Evolutionary conservation across 23 tunicate species (phyloP).

Genomic region (Ascidia mentula): DNA sequence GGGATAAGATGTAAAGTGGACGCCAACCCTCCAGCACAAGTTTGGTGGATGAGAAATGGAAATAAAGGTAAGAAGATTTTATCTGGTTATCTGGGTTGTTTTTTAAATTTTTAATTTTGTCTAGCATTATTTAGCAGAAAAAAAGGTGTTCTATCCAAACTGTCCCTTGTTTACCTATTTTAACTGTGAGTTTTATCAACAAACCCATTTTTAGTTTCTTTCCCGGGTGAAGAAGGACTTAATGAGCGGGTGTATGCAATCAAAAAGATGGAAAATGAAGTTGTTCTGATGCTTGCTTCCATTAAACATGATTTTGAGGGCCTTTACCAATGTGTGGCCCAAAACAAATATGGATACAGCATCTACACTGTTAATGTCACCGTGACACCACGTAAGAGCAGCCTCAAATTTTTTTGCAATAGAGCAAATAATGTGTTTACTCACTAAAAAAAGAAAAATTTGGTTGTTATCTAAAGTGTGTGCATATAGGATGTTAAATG

Average conservation of each 20-base stretch:
- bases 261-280: not conserved
- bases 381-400: not conserved
- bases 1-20: not conserved
- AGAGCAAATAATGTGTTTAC: too few relatives aligned
- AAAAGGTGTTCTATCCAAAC: not conserved
- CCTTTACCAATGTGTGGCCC: not conserved
- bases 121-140: not conserved
- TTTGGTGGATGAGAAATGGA: constrained; percentile 2
- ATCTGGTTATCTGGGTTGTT: not conserved
- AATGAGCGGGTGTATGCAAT: not conserved
- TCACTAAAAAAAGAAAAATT: too few relatives aligned
- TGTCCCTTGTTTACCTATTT: not conserved
- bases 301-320: not conserved
- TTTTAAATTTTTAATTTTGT: not conserved
- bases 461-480: too few relatives aligned
- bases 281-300: not conserved
- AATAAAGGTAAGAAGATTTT: not conserved
- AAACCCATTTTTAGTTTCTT: not conserved
- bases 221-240: not conserved
- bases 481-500: too few relatives aligned
- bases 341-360: constrained; percentile 1
- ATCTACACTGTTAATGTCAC: not conserved
- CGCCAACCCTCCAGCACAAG: not conserved
- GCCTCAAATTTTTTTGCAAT: too few relatives aligned
- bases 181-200: not conserved